These are phyloP conservation scores for Xiphorhynchus elegans DNA, from an alignment of 2,113 vertebrate species.

Conservation along the genomic window DNA sequence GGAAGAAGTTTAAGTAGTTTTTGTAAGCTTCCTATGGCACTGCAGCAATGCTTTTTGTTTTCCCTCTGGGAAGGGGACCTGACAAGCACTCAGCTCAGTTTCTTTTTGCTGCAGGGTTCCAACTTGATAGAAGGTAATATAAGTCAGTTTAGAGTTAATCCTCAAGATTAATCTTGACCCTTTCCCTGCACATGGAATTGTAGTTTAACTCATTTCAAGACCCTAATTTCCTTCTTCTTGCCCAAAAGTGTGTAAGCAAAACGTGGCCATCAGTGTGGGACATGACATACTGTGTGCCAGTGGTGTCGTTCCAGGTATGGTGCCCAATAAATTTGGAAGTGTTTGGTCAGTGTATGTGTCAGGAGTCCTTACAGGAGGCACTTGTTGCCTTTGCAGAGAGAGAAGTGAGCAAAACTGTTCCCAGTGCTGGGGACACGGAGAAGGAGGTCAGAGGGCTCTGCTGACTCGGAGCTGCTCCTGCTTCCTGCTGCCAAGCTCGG, in stretches of 20 bases:
- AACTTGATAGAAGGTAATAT: background rate
- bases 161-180: background rate
- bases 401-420: background rate
- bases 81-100: background rate
- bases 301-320: accelerated
- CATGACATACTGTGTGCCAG: background rate
- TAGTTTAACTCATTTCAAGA: background rate
- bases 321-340: background rate
- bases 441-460: conserved; percentile 5
- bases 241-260: background rate
- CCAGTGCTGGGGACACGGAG: background rate
- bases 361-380: background rate
- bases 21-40: background rate
- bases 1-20: background rate
- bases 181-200: background rate
- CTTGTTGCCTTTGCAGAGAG: background rate
- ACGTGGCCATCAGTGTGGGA: background rate
- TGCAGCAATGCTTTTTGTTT: background rate
- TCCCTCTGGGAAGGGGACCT: background rate
- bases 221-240: background rate
- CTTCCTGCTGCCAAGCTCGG: conserved; percentile 42
- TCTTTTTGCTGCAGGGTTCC: background rate
- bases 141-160: background rate
- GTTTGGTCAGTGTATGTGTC: background rate
- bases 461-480: background rate